Conservation (phyloP, 2,113 vertebrate genomes). For the Carettochelys insculpta region DNA sequence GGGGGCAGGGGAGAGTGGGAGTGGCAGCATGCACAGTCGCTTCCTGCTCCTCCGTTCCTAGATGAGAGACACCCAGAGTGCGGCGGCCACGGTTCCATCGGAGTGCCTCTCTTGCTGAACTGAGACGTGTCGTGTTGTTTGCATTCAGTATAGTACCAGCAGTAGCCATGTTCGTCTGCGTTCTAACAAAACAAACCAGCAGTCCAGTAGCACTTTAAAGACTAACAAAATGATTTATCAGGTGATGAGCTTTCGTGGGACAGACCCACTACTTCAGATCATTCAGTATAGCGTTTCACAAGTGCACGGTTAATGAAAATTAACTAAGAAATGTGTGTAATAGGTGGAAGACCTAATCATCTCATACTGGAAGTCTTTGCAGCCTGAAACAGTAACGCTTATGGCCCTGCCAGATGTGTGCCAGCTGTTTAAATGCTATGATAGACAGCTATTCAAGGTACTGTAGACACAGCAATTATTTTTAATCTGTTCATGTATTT, state of each 20-base stretch:
- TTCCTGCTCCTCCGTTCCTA: no score
- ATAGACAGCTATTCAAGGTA: slow-evolving; percentile 76
- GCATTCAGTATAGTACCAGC: no score
- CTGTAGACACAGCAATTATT: neutral
- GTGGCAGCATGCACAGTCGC: no score
- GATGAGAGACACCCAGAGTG: no score
- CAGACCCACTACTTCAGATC: no score
- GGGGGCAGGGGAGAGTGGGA: no score
- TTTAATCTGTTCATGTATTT: neutral
- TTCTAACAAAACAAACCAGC: no score
- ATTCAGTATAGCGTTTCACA: neutral
- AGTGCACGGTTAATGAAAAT: neutral
- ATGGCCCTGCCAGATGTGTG: slow-evolving; percentile 69
- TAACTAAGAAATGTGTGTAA: neutral
- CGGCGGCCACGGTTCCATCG: no score
- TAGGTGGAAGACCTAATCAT: slow-evolving; percentile 69
- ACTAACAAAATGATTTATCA: no score
- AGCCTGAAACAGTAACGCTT: slow-evolving; percentile 54
- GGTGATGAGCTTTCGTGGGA: no score
- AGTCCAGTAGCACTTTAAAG: no score
- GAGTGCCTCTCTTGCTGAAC: neutral
- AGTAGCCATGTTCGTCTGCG: no score
- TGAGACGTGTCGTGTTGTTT: neutral
- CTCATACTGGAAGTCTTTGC: slow-evolving; percentile 77
- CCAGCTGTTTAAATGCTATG: slow-evolving; percentile 69